Evolutionary conservation across 2,888 invertebrate species (phyloP), one percentile per base, ranked within the genome.

Genomic region (Eucera pruinosa): DNA sequence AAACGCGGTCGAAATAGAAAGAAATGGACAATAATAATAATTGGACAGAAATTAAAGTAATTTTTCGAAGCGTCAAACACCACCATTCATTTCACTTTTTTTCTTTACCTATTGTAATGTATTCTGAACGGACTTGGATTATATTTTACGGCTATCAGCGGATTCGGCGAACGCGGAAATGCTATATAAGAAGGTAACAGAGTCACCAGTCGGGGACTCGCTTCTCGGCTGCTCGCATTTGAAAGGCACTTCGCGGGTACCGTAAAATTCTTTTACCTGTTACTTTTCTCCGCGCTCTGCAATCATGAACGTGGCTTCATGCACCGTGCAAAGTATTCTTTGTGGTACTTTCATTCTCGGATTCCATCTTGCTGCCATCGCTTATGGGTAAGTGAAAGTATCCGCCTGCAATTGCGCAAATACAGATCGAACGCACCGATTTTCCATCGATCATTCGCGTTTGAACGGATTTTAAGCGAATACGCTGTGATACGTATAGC

Each of bases 311-410:
- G n/a, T 39, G 36, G 0, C 11, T n/a, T 48, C 2, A 11, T 23
- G 58, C 4, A 68, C 13, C 41, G 71, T 67, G 54, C 36, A 2
- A 15, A 7, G 7, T 27, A 48, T n/a, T 20, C 1, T 27, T 30
- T 20, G 11, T 2, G 25, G 13, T 7, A 3, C 55, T n/a, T 23
- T 74, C 9, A 1, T 74, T 18, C 2, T 72, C 0, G 57, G 23
- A 30, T 23, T 73, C 3, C n/a, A 25, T 25, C 15, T 64, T n/a
- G 30, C 11, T 41, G 11, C 13, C 15, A 58, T 71, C n/a, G 30
- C 39, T 13, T 13, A 43, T 11, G 7, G 62, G 81, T 81, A 76
- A 82, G 81, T 78, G 65, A 82, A 82, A 78, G 69, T 45, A 57
- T 48, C 33, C n/a, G n/a, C n/a, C n/a, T n/a, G n/a, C n/a, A n/a